Percentiles rank a stretch among this genome's conserved stretches.
These are phyloP conservation scores for Perca flavescens DNA, from an alignment of 2,113 vertebrate species.

Conservation along the genomic window DNA sequence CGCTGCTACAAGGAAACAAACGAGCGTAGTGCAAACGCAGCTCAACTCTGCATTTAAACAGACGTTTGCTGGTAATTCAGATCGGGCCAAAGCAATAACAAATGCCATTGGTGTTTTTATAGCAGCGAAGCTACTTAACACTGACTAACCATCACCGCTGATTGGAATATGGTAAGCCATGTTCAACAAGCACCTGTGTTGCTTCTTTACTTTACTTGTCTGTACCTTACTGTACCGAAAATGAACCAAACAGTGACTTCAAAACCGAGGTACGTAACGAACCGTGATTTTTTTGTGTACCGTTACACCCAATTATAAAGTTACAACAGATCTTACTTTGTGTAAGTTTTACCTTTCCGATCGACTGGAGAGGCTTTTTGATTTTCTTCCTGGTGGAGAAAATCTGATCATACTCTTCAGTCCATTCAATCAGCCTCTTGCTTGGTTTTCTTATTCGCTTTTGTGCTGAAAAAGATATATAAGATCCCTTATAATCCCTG, in stretches of 20 bases:
- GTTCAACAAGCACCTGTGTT: background rate
- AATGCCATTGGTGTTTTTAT: no score
- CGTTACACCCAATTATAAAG: background rate
- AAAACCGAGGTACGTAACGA: no score
- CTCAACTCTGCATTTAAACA: no score
- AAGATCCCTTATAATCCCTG: background rate
- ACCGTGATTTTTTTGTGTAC: no score
- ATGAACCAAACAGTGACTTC: no score
- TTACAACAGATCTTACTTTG: conserved; percentile 55
- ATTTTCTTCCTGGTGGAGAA: conserved; percentile 94
- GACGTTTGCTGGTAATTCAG: no score
- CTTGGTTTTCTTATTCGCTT: conserved; percentile 96
- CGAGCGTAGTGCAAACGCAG: no score
- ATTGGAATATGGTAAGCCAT: conserved; percentile 38
- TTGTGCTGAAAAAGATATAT: conserved; percentile 82
- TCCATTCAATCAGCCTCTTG: conserved; percentile 95
- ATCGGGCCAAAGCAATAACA: no score
- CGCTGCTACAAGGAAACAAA: no score
- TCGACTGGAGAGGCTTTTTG: conserved; percentile 88
- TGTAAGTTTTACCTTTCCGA: conserved; percentile 86
- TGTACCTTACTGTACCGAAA: no score
- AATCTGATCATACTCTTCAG: conserved; percentile 94
- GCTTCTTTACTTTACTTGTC: no score
- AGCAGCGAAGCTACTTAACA: conserved; percentile 13
- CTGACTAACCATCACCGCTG: conserved; percentile 23